phyloP scores from a whole-genome alignment of 2,888 invertebrate species.

The Crematogaster levior region DNA sequence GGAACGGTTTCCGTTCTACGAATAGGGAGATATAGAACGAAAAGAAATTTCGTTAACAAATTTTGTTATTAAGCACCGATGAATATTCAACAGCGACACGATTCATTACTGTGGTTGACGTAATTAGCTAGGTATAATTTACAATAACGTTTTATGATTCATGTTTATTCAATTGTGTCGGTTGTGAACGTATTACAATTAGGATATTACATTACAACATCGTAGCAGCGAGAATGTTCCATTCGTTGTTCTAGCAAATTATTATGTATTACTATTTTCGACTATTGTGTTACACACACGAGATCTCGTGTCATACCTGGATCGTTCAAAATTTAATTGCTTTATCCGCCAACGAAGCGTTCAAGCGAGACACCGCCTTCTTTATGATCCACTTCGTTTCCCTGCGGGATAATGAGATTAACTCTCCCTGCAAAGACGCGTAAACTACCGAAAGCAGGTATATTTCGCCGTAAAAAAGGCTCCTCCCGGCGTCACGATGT shows the following conservation, averaged over 20 bases:
- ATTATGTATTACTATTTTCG: conserved; percentile 15
- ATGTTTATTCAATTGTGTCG: neutral
- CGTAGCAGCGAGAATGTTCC: neutral
- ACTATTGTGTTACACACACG: neutral
- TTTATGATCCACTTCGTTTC: conserved; percentile 46
- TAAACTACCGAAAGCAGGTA: conserved; percentile 42
- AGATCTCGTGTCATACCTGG: neutral
- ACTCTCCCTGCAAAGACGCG: conserved; percentile 38
- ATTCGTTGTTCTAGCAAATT: neutral
- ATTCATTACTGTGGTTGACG: neutral
- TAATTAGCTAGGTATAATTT: neutral
- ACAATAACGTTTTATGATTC: conserved; percentile 18
- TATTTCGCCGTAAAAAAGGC: conserved; percentile 11
- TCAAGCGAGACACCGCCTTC: conserved; percentile 36
- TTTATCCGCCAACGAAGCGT: conserved; percentile 42
- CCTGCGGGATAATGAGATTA: conserved; percentile 47
- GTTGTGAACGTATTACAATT: conserved; percentile 10
- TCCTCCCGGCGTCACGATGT: conserved; percentile 1
- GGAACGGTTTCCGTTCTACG: neutral
- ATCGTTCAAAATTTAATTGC: conserved; percentile 45
- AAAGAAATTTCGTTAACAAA: conserved; percentile 10
- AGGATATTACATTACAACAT: neutral
- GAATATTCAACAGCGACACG: conserved; percentile 12
- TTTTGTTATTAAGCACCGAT: conserved; percentile 19
- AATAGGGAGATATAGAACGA: neutral